Conservation (phyloP, 2,113 vertebrate genomes). For the Phaethornis superciliosus region DNA sequence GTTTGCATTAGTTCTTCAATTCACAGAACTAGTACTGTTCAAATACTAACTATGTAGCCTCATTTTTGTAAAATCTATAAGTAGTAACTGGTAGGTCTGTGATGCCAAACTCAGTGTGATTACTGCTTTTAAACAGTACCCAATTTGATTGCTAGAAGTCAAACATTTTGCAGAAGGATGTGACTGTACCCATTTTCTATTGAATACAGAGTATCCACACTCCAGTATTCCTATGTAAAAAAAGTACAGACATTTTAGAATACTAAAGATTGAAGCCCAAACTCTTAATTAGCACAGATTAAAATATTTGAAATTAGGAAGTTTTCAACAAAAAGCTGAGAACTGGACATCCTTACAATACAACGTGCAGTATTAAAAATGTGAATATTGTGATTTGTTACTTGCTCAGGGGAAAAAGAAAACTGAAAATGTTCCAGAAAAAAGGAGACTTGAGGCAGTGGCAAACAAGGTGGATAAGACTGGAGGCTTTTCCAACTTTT, state of each 20-base stretch:
- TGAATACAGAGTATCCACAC: neutral
- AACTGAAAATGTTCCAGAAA: neutral
- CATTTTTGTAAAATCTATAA: rapidly evolving
- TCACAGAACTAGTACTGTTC: neutral
- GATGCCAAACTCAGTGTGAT: neutral
- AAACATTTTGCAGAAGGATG: neutral
- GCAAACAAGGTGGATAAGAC: neutral
- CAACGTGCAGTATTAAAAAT: neutral
- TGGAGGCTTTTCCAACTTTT: neutral
- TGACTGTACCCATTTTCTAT: neutral
- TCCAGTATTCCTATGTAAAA: neutral
- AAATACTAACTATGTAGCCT: neutral
- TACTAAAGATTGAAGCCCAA: neutral
- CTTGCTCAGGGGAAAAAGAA: neutral
- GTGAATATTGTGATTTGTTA: neutral
- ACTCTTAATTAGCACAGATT: neutral
- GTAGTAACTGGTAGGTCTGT: neutral
- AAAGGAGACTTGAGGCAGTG: neutral
- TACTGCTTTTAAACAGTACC: neutral
- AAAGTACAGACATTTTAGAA: neutral
- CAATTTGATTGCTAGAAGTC: neutral
- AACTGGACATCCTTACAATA: neutral
- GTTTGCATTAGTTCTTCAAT: neutral
- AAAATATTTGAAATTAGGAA: neutral
- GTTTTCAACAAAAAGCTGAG: neutral